Conservation (phyloP, 2,888 invertebrate genomes). For the Conops quadrifasciatus region DNA sequence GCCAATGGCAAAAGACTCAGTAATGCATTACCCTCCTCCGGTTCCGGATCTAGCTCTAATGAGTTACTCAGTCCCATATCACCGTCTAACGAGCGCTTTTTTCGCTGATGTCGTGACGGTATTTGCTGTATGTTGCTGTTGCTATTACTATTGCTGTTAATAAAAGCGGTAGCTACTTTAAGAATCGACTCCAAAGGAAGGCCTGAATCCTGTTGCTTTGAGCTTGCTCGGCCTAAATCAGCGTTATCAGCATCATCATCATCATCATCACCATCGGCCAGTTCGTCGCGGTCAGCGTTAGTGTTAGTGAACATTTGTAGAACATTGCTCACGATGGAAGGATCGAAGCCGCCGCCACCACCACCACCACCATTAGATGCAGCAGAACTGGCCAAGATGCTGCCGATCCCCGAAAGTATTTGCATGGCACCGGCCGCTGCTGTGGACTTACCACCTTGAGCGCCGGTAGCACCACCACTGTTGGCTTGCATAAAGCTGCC, state of each 20-base stretch:
- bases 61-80: slow-evolving; percentile 27
- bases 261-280: slow-evolving; percentile 44
- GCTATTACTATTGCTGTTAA: slow-evolving; percentile 62
- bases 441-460: slow-evolving; percentile 45
- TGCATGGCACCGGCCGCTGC: slow-evolving; percentile 60
- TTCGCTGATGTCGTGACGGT: slow-evolving; percentile 42
- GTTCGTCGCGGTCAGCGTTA: no score
- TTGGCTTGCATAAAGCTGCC: slow-evolving; percentile 76
- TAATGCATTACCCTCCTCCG: slow-evolving; percentile 50
- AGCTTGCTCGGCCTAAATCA: slow-evolving; percentile 28
- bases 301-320: slow-evolving; percentile 67
- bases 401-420: slow-evolving; percentile 63
- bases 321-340: slow-evolving; percentile 69
- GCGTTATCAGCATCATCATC: slow-evolving; percentile 35
- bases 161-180: slow-evolving; percentile 68
- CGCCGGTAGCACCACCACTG: slow-evolving; percentile 59
- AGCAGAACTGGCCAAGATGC: slow-evolving; percentile 55
- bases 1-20: slow-evolving; percentile 74
- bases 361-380: slow-evolving; percentile 52
- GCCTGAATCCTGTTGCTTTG: slow-evolving; percentile 60
- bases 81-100: slow-evolving; percentile 50
- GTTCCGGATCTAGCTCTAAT: slow-evolving; percentile 46
- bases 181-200: slow-evolving; percentile 69
- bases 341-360: slow-evolving; percentile 69
- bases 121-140: slow-evolving; percentile 1